Base-by-base conservation (phyloP, 2,113 vertebrate species). In the Apeltes quadracus region DNA sequence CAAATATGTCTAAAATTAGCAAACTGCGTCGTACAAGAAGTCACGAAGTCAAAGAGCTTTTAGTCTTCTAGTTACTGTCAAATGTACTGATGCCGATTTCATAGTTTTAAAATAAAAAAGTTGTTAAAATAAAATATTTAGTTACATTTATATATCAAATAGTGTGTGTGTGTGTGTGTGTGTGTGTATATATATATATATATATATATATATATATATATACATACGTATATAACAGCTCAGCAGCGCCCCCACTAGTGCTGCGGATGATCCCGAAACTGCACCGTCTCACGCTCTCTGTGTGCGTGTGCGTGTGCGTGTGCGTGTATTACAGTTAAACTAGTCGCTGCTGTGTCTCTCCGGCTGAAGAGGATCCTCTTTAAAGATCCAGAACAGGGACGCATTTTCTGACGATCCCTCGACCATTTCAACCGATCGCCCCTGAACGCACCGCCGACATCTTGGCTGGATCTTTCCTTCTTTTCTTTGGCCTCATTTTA, bases 201-300 rank as follows among this genome's bases (percentile, higher is more conserved):
- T n/a, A n/a, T n/a, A n/a, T n/a, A n/a, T n/a, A n/a, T n/a, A n/a
- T n/a, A n/a, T n/a, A n/a, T n/a, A n/a, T n/a, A n/a, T n/a, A n/a
- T n/a, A n/a, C n/a, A n/a, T n/a, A n/a, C n/a, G n/a, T n/a, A n/a
- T n/a, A n/a, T n/a, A n/a, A 5, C 61, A 48, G 56, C 61, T 20
- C 82, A 13, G 12, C 88, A 75, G 84, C 85, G 85, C 85, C 79
- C 6, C 69, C 76, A 1, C 18, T 32, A 29, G 20, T 5, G 34
- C 66, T 51, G 4, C 56, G 82, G 75, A 4, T 48, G 44, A 58
- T 73, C 70, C n/a, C 3, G 79, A 77, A 36, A 73, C 75, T 84
- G 23, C 86, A 74, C 0, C 44, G 0, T 1, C 5, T 12, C 32
- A 6, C 44, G 16, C 11, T 29, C 6, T 16, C 36, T 14, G n/a